Evolutionary conservation across 2,797 vertebrate species (phyloP), one percentile per base, ranked within the genome.

Genomic region (Corythornis leucogaster): DNA sequence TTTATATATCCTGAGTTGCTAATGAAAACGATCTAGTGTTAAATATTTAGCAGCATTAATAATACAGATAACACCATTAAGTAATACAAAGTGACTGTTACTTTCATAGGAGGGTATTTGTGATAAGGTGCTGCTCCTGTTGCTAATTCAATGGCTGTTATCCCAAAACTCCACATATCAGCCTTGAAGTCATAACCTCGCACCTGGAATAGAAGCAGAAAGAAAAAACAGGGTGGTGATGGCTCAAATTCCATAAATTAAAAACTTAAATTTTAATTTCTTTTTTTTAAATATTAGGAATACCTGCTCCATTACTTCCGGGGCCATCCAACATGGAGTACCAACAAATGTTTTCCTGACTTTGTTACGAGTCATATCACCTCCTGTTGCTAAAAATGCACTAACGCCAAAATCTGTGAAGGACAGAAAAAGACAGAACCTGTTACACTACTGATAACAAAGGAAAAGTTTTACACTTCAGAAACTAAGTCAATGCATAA

Each of bases 101-200:
- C 99, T 98, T 99, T 99, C 99, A 99, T 99, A 50, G 99, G 99
- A 94, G 99, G 99, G 76, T 99, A 99, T 95, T 99, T 98, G 97
- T 99, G 99, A 95, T 99, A 99, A 67, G 99, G 99, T 5, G 99
- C 99, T 81, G 99, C 98, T 96, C 99, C 99, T 31, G 99, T 99
- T 28, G 99, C 99, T 97, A 99, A 96, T 95, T 99, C 99, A 87
- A 99, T 99, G 80, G 99, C 99, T 76, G 99, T 99, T 95, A 99
- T 99, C 92, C 99, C 99, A 97, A 99, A 99, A 97, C 99, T 99
- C 99, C 99, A 99, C 96, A 99, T 99, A 96, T 99, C 99, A 22
- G 99, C 99, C 98, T 99, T 99, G 97, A 99, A 99, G 98, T 99
- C 99, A 70, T 99, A 99, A 90, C 99, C 99, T 98, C 99, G 98